Conservation (phyloP, 2,888 invertebrate species). For the Drosophila phalerata region DNA sequence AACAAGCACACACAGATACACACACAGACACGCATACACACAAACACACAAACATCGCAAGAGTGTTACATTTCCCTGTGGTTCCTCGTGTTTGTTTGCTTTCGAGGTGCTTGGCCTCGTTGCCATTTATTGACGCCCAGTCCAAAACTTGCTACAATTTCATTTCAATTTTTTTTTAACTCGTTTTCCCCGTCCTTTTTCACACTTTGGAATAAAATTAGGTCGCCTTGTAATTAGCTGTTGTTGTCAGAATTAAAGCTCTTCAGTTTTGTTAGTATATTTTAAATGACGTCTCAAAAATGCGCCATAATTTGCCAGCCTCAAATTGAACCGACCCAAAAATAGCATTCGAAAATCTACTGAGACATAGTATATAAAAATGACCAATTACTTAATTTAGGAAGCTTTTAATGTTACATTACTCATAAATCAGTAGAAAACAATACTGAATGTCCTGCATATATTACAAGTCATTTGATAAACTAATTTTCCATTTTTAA, state of each 20-base stretch:
- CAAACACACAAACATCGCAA: slow-evolving; percentile 4
- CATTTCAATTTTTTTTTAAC: slow-evolving; percentile 19
- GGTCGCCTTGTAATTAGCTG: slow-evolving; percentile 75
- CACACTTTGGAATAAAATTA: slow-evolving; percentile 68
- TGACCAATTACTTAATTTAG: too few species aligned
- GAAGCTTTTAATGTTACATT: too few species aligned
- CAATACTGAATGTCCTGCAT: too few species aligned
- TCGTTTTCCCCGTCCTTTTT: slow-evolving; percentile 34
- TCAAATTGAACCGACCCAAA: too few species aligned
- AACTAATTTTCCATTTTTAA: too few species aligned
- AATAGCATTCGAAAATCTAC: too few species aligned
- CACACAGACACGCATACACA: slow-evolving; percentile 30
- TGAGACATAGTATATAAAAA: too few species aligned
- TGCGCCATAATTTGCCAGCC: slow-evolving; percentile 10
- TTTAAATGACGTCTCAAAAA: slow-evolving; percentile 55
- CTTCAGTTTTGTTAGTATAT: slow-evolving; percentile 42
- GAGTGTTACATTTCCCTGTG: slow-evolving; percentile 66
- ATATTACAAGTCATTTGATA: too few species aligned
- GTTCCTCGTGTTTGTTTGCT: slow-evolving; percentile 66
- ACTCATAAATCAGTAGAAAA: too few species aligned
- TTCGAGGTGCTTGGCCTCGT: slow-evolving; percentile 76
- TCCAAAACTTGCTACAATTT: slow-evolving; percentile 47
- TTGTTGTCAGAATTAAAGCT: slow-evolving; percentile 67
- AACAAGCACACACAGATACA: slow-evolving; percentile 67
- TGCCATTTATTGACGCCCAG: slow-evolving; percentile 73